phyloP scores from a whole-genome alignment of 2,888 invertebrate species.

The Drosophila niveifrons region DNA sequence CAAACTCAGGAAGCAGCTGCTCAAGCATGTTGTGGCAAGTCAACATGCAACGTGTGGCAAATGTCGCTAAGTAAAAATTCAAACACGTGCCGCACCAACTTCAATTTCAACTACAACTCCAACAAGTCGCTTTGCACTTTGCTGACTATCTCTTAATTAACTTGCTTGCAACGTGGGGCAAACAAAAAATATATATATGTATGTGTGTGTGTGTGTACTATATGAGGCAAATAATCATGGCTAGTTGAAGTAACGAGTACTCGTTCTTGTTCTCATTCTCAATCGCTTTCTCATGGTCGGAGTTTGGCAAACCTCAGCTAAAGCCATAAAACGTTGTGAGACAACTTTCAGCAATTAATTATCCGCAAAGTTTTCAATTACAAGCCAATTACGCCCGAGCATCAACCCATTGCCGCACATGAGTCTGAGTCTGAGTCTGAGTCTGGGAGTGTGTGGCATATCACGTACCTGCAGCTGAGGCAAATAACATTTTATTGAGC shows the following conservation, averaged over 20 bases:
- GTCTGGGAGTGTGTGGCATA: conserved; percentile 3
- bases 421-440: background rate
- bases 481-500: conserved; percentile 65
- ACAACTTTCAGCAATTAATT: conserved; percentile 77
- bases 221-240: conserved; percentile 32
- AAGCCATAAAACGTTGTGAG: conserved; percentile 78
- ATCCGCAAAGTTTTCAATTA: conserved; percentile 79
- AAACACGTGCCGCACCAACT: conserved; percentile 44
- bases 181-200: conserved; percentile 1
- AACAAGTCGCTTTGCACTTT: background rate
- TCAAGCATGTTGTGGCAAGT: conserved; percentile 8
- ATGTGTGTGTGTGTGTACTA: background rate
- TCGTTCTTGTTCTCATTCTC: background rate
- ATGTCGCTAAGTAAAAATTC: conserved; percentile 20
- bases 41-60: conserved; percentile 39
- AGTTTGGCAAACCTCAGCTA: conserved; percentile 66
- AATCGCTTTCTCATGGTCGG: background rate
- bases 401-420: conserved; percentile 44
- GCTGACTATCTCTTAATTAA: conserved; percentile 68
- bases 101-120: conserved; percentile 28
- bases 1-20: conserved; percentile 8
- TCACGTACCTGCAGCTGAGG: conserved; percentile 22
- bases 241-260: conserved; percentile 18
- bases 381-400: conserved; percentile 70
- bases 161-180: conserved; percentile 37